Base-by-base conservation (phyloP, 2,888 invertebrate genomes). In the Brachyptera risi region DNA sequence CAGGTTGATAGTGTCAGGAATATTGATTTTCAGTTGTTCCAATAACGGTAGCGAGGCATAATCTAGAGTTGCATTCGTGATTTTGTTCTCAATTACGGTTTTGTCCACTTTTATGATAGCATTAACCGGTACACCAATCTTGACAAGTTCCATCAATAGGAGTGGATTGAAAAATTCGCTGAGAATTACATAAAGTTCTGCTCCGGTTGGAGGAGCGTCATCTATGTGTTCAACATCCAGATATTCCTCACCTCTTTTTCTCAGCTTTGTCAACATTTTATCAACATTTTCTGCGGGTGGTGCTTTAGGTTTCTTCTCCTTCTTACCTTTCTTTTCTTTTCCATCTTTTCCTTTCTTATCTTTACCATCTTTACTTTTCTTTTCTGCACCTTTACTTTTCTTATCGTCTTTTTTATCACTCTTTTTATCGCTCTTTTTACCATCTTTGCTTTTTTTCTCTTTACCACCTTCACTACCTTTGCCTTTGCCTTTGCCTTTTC, bases 201-300 rank as follows among this genome's bases (percentile, higher is more conserved):
- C 49, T 17, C 58, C 58, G 21, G 49, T 35, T 15, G 42, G 35
- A 5, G 58, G 58, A 1, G 27, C 23, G 24, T 58, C 58, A 11
- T 58, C 58, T 3, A 58, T 49, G 17, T 47, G 13, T 13, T 19
- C 26, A 3, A 58, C 27, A 35, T 58, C 58, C 31, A 24, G 7
- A 47, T 50, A 58, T 27, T 58, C 58, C n/a, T 58, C 58, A 7
- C 58, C 58, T 31, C 37, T 17, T 24, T 58, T 58, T 9, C 58
- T 21, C 23, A 58, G 35, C 21, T 58, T 37, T 2, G 58, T 49
- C 11, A 31, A n/a, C 5, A 24, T 27, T 23, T 58, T 58, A 19
- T 42, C 44, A 1, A 21, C 23, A 17, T 17, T 27, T 9, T 54
- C 54, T n/a, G 9, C n/a, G 13, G 37, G 21, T 11, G 21, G 2